A percentile compares a stretch with the other conserved stretches of the same genome.
These are phyloP conservation scores for Cheilosia variabilis DNA, from an alignment of 2,888 invertebrate species.

Conservation along the genomic window DNA sequence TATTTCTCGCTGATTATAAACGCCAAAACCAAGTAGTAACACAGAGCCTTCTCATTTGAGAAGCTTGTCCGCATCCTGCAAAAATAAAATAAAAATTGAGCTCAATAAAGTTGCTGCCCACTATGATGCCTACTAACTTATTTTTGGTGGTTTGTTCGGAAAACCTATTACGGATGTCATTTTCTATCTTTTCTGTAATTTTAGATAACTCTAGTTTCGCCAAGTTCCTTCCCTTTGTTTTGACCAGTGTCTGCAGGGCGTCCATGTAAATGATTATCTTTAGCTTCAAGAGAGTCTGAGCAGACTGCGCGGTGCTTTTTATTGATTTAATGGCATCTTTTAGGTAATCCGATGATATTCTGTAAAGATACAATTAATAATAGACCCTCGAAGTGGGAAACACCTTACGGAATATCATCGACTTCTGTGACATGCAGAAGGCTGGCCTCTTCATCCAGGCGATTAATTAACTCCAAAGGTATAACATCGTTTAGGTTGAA, in stretches of 20 bases:
- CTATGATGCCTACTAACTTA: conserved; percentile 57
- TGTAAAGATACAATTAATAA: conserved; percentile 69
- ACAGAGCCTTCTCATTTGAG: conserved; percentile 81
- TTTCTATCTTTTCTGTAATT: conserved; percentile 82
- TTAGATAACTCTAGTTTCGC: conserved; percentile 78
- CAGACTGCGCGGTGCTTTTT: conserved; percentile 32
- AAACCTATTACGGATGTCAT: conserved; percentile 81
- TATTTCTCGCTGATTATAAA: conserved; percentile 79
- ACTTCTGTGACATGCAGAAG: conserved; percentile 77
- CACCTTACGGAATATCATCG: conserved; percentile 80
- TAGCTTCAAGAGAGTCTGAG: conserved; percentile 77
- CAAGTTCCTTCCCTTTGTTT: conserved; percentile 63
- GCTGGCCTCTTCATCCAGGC: conserved; percentile 81
- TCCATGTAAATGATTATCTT: conserved; percentile 82
- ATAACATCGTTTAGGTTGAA: conserved; percentile 80
- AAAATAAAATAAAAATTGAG: conserved; percentile 31
- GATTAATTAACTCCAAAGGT: conserved; percentile 78
- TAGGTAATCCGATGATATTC: conserved; percentile 80
- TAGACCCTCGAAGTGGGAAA: background rate
- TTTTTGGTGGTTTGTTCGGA: conserved; percentile 76
- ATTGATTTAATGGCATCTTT: conserved; percentile 47
- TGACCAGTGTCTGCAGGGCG: conserved; percentile 79
- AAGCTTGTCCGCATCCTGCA: conserved; percentile 78
- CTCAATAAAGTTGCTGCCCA: background rate
- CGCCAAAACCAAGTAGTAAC: conserved; percentile 81